Conservation (phyloP, 2,113 vertebrate genomes). For the Myiozetetes cayanensis region DNA sequence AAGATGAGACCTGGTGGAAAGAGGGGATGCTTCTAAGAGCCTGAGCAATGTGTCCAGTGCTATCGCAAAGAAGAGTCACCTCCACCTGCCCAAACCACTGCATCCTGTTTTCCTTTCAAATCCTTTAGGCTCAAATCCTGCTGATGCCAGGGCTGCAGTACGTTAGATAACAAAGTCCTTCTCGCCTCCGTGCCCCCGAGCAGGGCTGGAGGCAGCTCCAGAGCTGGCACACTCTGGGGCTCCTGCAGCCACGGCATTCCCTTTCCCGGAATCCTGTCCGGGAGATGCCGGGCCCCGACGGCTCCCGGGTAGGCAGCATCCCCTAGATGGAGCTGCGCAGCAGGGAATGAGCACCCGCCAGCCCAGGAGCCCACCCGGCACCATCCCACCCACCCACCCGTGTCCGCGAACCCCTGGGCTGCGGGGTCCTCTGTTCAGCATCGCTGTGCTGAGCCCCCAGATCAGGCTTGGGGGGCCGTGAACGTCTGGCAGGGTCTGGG, state of each 20-base stretch:
- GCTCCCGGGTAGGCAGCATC: not conserved
- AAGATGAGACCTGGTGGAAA: not conserved
- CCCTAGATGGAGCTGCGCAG: constrained; percentile 59
- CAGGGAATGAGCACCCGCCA: not conserved
- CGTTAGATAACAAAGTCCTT: too few relatives aligned
- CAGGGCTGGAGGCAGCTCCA: not conserved
- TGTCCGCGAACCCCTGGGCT: not conserved
- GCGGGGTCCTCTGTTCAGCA: not conserved
- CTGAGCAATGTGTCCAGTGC: fast-evolving
- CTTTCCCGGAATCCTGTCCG: too few relatives aligned
- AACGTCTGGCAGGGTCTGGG: too few relatives aligned
- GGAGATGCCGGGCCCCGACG: not conserved
- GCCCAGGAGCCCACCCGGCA: not conserved
- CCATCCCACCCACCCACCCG: not conserved
- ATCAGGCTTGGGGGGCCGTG: not conserved
- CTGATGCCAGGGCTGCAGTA: not conserved
- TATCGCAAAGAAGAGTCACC: not conserved
- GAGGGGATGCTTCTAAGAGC: not conserved
- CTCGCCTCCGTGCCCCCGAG: not conserved
- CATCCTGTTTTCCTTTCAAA: not conserved
- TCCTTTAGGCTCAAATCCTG: not conserved
- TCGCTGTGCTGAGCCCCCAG: not conserved
- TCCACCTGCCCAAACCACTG: not conserved
- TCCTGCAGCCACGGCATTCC: fast-evolving
- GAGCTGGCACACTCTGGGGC: not conserved